Evolutionary conservation across 2,888 invertebrate genomes (phyloP).

Genomic region (Caenorhabditis angaria): DNA sequence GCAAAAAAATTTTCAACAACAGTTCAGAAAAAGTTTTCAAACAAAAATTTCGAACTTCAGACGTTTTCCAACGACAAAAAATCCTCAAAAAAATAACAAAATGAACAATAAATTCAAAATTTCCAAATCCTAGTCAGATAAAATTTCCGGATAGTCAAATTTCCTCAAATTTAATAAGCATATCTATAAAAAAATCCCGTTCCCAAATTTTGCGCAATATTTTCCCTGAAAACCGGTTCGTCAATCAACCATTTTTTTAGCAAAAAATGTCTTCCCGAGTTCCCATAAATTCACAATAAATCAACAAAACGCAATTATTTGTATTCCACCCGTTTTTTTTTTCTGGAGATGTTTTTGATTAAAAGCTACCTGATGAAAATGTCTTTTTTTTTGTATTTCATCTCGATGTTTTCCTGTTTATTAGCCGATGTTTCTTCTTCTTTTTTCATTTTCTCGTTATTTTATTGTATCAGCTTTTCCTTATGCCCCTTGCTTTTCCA

Average conservation of each 20-base stretch:
- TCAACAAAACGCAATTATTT: background rate
- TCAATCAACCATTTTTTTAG: background rate
- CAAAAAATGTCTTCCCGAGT: background rate
- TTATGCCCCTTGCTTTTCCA: background rate
- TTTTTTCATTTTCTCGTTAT: background rate
- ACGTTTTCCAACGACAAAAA: no score
- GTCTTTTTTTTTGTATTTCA: background rate
- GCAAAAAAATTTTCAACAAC: no score
- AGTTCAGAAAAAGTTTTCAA: no score
- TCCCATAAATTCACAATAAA: background rate
- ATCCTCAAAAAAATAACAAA: no score
- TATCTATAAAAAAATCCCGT: no score
- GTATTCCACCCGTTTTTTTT: background rate
- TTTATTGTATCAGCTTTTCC: background rate
- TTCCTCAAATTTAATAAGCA: no score
- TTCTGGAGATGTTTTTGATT: background rate
- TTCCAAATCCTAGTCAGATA: no score
- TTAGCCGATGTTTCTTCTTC: background rate
- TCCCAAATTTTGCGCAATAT: no score
- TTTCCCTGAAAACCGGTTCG: no score
- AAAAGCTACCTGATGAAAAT: conserved; percentile 1
- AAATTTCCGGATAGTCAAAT: no score
- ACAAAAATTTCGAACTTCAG: no score
- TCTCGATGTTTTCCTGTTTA: background rate
- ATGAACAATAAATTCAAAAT: no score